Conservation (phyloP, 1,140 invertebrate species). For the Penaeus chinensis region DNA sequence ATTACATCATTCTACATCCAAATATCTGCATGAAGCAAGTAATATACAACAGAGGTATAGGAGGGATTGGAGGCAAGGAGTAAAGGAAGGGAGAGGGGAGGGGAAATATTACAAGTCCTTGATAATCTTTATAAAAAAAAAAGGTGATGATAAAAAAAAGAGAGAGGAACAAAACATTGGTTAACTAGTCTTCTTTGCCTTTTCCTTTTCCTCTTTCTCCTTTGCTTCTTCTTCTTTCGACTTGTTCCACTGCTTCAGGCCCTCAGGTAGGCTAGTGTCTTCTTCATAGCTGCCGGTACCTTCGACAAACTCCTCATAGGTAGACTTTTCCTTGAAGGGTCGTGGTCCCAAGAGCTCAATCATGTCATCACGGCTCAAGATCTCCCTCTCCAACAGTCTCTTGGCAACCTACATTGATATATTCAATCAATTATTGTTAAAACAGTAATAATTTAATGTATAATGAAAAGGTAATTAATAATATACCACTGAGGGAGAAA, state of each 20-base stretch:
- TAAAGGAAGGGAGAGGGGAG: constrained; percentile 25
- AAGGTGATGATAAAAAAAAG: neutral
- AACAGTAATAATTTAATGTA: too few species aligned
- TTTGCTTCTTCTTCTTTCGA: constrained; percentile 49
- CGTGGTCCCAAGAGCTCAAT: constrained; percentile 93
- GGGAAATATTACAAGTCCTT: constrained; percentile 21
- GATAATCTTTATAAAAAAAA: neutral
- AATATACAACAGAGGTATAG: too few species aligned
- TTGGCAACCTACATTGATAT: constrained; percentile 82
- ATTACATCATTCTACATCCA: too few species aligned
- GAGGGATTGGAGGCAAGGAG: neutral
- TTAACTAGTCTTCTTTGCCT: neutral
- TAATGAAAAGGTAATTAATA: too few species aligned
- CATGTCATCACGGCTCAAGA: constrained; percentile 97
- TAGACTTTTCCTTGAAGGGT: constrained; percentile 98
- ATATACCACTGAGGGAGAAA: too few species aligned
- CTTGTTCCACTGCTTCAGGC: constrained; percentile 93
- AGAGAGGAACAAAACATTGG: neutral
- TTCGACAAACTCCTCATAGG: constrained; percentile 99
- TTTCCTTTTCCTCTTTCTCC: constrained; percentile 21
- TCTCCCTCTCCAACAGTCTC: constrained; percentile 92
- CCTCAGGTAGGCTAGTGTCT: constrained; percentile 94
- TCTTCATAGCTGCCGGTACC: constrained; percentile 98
- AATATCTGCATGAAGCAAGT: too few species aligned
- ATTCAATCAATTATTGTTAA: neutral